Base-by-base conservation (phyloP, 2,113 vertebrate species). In the Carassius carassius region DNA sequence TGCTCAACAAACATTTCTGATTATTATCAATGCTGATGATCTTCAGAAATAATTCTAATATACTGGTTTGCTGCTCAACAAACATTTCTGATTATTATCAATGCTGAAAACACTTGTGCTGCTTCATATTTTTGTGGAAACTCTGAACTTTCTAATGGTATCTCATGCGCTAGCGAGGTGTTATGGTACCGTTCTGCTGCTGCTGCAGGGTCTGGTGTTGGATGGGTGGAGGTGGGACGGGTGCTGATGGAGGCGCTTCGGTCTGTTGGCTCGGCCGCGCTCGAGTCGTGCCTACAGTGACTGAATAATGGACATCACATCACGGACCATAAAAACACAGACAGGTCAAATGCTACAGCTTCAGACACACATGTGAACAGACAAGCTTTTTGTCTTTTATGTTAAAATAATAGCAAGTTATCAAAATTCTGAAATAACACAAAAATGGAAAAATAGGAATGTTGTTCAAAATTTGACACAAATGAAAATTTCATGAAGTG, bases 161-260 rank as follows among this genome's bases (percentile, higher is more conserved):
- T 29, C 29, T 1, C 29, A 29, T 29, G 29, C 29, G 29, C 29
- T 29, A 16, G n/a, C 9, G 23, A 69, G 25, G 73, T 29, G 73
- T 16, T 29, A 23, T 90, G 94, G 89, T 96, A 97, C 97, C 97
- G 91, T 98, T 99, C 95, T 99, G 97, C 94, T 97, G 41, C 41
- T 41, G 94, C 47, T 96, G 92, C 83, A 96, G 94, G 49, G 96
- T 91, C 93, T 96, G 96, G 11, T 88, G 92, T 86, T 94, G 94
- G 91, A 95, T 95, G 9, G 84, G 72, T n/a, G 84, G 94, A 62
- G 63, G 79, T 3, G 94, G 92, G 87, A 60, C 67, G 21, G 89
- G 81, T 21, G 87, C 85, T 19, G 72, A 10, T 21, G 87, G 86
- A 12, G 80, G 83, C 3, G 94, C 95, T 76, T 97, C 96, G 0